Evolutionary conservation across 2,797 vertebrate species (phyloP), one percentile per base, ranked within the genome.

Genomic region (Etheostoma perlongum): DNA sequence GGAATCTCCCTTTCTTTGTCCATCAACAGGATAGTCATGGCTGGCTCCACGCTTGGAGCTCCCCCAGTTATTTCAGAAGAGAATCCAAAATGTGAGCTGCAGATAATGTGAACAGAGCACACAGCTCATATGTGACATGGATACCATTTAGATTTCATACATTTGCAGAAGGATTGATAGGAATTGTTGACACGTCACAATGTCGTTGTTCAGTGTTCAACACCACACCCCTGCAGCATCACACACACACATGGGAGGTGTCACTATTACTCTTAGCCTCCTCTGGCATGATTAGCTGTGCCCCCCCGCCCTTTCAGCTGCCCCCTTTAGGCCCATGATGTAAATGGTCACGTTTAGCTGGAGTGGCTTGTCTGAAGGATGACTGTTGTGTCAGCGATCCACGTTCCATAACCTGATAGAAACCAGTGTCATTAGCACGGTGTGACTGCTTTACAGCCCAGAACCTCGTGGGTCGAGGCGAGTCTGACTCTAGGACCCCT

Each of bases 141-240:
- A 40, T 40, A 40, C 36, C 36, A 40, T 40, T 54, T 23, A 10
- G 4, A 51, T 52, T 6, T 15, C 30, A 8, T 4, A 13, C 5
- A 12, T 59, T 19, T 9, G 49, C 1, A 25, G 16, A 40, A 49
- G 23, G 15, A 46, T 9, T 1, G 10, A 8, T 48, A 2, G 49
- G 49, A 42, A 15, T 65, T n/a, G 54, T 5, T 40, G 42, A 70
- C 36, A 74, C 69, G 54, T 58, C 62, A 55, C 30, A 30, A 30
- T 4, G 21, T 54, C 67, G 61, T 30, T 69, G 60, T 51, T 74
- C 51, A 0, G 67, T 30, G 52, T 48, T 64, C 23, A 75, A 66
- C 72, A 81, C 88, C 88, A 92, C 88, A 81, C 90, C 88, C 90
- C 78, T 84, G 84, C 82, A 80, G 84, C 83, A 40, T 69, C 47